A percentile compares a stretch with the other conserved stretches of the same genome.
phyloP scores from a whole-genome alignment of 1,140 invertebrate species.

The Physella acuta region DNA sequence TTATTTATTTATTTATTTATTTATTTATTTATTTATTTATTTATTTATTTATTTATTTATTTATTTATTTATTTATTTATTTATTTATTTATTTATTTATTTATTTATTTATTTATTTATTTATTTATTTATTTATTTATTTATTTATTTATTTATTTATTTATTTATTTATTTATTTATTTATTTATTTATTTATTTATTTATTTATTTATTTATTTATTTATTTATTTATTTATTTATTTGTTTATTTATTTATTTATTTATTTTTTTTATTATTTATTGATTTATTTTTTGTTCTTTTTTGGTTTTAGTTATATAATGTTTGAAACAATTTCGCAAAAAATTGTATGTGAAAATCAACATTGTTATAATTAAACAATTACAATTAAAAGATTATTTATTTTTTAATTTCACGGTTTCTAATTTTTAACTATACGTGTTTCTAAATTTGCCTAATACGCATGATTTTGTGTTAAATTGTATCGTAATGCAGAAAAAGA shows the following conservation, averaged over 20 bases:
- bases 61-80: background rate
- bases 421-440: too few species aligned
- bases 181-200: background rate
- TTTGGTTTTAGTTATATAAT: background rate
- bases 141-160: background rate
- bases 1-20: background rate
- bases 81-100: background rate
- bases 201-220: background rate
- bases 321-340: too few species aligned
- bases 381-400: too few species aligned
- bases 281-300: background rate
- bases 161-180: background rate
- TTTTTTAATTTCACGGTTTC: too few species aligned
- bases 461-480: too few species aligned
- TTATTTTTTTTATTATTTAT: slow-evolving; percentile 1
- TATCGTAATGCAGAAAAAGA: too few species aligned
- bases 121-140: background rate
- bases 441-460: too few species aligned
- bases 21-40: background rate
- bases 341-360: too few species aligned
- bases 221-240: background rate
- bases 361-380: too few species aligned
- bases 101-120: background rate
- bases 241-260: too few species aligned
- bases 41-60: background rate